These are phyloP conservation scores for Protaetia brevitarsis DNA, from an alignment of 1,140 invertebrate species.

Conservation along the genomic window DNA sequence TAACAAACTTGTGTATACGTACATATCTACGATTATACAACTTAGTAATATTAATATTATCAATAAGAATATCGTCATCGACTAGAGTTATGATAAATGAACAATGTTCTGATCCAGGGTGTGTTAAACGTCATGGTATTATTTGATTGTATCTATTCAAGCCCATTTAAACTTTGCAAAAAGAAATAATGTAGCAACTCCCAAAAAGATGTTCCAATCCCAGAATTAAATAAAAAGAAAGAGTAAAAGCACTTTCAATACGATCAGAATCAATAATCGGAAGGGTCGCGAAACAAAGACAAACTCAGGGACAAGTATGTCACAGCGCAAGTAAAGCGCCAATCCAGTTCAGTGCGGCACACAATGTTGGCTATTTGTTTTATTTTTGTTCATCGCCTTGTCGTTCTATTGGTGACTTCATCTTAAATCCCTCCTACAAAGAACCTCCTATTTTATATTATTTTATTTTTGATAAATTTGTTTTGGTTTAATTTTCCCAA, in stretches of 20 bases:
- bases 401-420: constrained; percentile 12
- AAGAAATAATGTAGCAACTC: too few species aligned
- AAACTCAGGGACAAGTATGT: constrained; percentile 11
- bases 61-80: too few species aligned
- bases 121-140: too few species aligned
- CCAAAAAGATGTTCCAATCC: too few species aligned
- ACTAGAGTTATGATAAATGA: too few species aligned
- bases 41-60: too few species aligned
- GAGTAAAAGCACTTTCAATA: not conserved
- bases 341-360: constrained; percentile 9
- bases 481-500: too few species aligned
- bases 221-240: not conserved
- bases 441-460: constrained; percentile 20
- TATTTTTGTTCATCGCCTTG: constrained; percentile 22
- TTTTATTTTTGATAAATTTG: constrained; percentile 8
- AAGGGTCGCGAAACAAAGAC: not conserved
- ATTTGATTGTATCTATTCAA: too few species aligned
- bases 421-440: not conserved
- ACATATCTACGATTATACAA: too few species aligned
- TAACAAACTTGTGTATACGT: too few species aligned
- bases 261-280: not conserved
- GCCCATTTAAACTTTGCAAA: too few species aligned
- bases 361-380: constrained; percentile 9
- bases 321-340: constrained; percentile 16
- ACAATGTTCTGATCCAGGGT: too few species aligned